These are phyloP conservation scores for Hypomesus transpacificus DNA, from an alignment of 2,113 vertebrate genomes.

Conservation along the genomic window DNA sequence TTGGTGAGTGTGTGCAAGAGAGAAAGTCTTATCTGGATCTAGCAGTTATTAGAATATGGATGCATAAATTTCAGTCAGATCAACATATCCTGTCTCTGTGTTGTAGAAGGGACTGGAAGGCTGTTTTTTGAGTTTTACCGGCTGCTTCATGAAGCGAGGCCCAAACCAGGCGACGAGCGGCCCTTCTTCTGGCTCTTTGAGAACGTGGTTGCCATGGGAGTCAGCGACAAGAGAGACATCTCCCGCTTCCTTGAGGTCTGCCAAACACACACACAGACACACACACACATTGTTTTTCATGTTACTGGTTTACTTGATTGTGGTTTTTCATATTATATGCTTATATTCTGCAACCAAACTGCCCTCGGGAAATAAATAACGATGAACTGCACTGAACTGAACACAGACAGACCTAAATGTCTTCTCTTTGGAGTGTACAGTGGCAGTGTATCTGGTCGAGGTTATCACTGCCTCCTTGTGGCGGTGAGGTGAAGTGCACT, in stretches of 20 bases:
- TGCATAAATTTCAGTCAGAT: constrained; percentile 15
- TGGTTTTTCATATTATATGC: too few relatives aligned
- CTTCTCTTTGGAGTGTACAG: background rate
- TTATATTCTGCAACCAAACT: too few relatives aligned
- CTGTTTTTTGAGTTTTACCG: constrained; percentile 99
- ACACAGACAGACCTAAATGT: background rate
- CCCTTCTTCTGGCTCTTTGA: constrained; percentile 99
- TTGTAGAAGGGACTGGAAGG: constrained; percentile 90
- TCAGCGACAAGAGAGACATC: constrained; percentile 98
- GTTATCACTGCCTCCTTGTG: constrained; percentile 18
- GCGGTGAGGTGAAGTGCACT: background rate
- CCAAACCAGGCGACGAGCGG: constrained; percentile 88
- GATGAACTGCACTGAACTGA: background rate
- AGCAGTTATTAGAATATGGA: constrained; percentile 9
- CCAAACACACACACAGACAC: background rate
- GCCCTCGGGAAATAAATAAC: too few relatives aligned
- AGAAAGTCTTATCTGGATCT: fast-evolving
- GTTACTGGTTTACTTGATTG: background rate
- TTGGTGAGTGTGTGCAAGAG: constrained; percentile 66
- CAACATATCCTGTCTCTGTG: background rate
- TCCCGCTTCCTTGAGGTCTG: constrained; percentile 94
- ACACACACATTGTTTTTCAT: background rate
- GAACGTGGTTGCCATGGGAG: constrained; percentile 98
- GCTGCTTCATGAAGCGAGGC: constrained; percentile 92
- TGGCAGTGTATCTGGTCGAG: background rate